Conservation (phyloP, 2,113 vertebrate genomes). For the Charina bottae region DNA sequence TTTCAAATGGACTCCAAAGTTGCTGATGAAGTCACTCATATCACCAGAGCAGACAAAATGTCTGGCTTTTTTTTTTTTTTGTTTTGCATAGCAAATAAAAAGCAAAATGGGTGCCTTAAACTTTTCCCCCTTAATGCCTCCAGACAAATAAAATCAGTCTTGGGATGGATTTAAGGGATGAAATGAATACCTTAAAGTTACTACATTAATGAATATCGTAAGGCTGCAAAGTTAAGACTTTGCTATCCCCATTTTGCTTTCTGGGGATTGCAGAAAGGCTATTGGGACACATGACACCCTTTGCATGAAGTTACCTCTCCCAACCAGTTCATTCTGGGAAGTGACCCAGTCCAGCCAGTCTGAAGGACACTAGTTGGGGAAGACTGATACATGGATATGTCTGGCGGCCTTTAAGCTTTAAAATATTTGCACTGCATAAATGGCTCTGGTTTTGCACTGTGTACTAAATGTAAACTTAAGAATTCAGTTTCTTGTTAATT, state of each 20-base stretch:
- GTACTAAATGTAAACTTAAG: conserved; percentile 41
- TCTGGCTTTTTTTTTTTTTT: background rate
- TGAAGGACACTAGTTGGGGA: background rate
- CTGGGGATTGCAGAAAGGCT: background rate
- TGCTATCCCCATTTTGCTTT: background rate
- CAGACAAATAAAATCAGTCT: background rate
- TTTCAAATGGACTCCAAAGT: background rate
- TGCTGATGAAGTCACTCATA: background rate
- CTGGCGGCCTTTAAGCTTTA: background rate
- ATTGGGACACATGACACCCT: background rate
- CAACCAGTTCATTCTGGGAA: background rate
- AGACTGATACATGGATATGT: background rate
- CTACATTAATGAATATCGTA: background rate
- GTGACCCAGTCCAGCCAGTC: background rate
- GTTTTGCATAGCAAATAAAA: background rate
- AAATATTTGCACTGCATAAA: conserved; percentile 45
- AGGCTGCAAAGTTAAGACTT: background rate
- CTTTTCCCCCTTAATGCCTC: background rate
- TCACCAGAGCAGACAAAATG: background rate
- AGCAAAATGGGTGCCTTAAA: background rate
- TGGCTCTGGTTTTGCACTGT: conserved; percentile 45
- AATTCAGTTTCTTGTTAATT: conserved; percentile 54
- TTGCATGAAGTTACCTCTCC: background rate
- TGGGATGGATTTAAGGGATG: background rate
- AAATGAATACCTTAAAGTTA: background rate